Base-by-base conservation (phyloP, 2,888 invertebrate species). In the Hololepta plana region DNA sequence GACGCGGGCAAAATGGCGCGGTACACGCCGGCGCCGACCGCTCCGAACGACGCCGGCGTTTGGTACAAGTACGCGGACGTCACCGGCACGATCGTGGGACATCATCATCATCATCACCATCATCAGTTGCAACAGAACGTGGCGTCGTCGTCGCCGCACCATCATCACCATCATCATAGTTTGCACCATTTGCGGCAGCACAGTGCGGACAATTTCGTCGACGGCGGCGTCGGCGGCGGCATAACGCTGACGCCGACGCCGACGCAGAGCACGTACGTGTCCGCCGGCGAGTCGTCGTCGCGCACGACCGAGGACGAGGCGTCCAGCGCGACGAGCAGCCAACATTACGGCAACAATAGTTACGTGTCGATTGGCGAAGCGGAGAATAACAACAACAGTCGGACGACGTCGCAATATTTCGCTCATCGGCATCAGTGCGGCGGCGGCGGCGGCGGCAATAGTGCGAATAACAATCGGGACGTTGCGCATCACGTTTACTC, bases 21-120 rank as follows among this genome's bases (percentile, higher is more conserved):
- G 51, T 77, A 77, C 47, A 73, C 75, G 23, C 70, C 76, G 20
- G 73, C 76, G 26, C 76, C 79, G 26, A 72, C 74, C 36, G 67
- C 71, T 30, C 65, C 68, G 23, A 72, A 72, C 16, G 27, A 28
- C 13, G n/a, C n/a, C n/a, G n/a, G n/a, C 42, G 64, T 66, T 38
- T 76, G 75, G 74, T 72, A 68, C 49, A 72, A 72, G 55, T 68
- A 67, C 40, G 64, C 65, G 8, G n/a, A n/a, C n/a, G n/a, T n/a
- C n/a, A n/a, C n/a, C n/a, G n/a, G n/a, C 31, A 64, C 67, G 12
- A 64, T 66, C 62, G 59, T 62, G 47, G 54, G 64, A 45, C 60
- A 65, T 47, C 51, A 49, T 23, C 17, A 17, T n/a, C 17, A 17
- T n/a, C 17, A 7, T 7, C 17, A 17, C 17, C 17, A 17, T 7